Percentiles rank a stretch among this genome's conserved stretches.
Evolutionary conservation across 2,797 vertebrate genomes (phyloP).

Genomic region (Argyrosomus regius): DNA sequence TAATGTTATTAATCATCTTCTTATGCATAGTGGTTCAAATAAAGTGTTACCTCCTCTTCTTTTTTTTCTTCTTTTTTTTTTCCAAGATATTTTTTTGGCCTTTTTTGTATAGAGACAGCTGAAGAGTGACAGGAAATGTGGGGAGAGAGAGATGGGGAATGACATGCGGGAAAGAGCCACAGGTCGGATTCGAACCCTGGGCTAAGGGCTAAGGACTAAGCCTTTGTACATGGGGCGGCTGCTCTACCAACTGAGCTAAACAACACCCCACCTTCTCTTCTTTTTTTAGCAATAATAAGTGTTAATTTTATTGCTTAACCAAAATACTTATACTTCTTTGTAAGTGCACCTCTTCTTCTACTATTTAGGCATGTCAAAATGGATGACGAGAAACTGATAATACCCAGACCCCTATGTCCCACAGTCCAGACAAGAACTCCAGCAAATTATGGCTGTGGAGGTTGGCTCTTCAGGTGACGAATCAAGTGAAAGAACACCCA

Average conservation of each 20-base stretch:
- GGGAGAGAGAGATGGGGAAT: too few relatives aligned
- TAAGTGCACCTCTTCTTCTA: background rate
- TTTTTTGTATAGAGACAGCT: too few relatives aligned
- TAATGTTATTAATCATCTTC: too few relatives aligned
- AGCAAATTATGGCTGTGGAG: conserved; percentile 3
- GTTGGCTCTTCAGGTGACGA: conserved; percentile 11
- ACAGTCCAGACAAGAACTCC: conserved; percentile 1
- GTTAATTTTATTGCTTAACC: background rate
- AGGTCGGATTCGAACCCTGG: too few relatives aligned
- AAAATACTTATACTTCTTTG: background rate
- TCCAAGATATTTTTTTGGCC: too few relatives aligned
- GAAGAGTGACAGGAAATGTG: too few relatives aligned
- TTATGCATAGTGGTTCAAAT: too few relatives aligned
- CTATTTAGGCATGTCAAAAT: background rate
- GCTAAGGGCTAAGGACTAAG: too few relatives aligned
- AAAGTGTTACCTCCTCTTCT: background rate
- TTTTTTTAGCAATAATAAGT: background rate
- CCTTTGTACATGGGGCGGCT: too few relatives aligned
- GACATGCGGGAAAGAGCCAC: too few relatives aligned
- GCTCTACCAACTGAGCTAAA: too few relatives aligned
- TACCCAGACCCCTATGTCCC: background rate
- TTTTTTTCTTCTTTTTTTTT: background rate
- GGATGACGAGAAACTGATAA: conserved; percentile 5
- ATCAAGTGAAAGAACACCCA: conserved; percentile 10
- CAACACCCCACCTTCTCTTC: background rate